phyloP scores from a whole-genome alignment of 2,888 invertebrate species.

The Malacosoma neustria region DNA sequence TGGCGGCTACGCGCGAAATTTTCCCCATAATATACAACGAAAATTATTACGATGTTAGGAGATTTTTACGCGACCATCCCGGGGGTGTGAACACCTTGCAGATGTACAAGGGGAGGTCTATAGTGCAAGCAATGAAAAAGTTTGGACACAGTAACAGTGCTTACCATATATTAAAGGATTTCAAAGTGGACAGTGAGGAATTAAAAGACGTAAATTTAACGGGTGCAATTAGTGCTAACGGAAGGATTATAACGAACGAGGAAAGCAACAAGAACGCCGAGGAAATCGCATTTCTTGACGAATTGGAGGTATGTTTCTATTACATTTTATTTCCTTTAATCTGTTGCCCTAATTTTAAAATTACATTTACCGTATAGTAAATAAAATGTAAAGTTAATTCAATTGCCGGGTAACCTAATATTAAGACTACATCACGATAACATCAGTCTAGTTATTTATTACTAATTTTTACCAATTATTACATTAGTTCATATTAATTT shows the following conservation, averaged over 20 bases:
- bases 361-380: too few relatives aligned
- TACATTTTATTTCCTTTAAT: neutral
- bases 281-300: conserved; percentile 53
- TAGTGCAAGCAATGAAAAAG: conserved; percentile 68
- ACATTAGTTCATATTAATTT: too few relatives aligned
- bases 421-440: too few relatives aligned
- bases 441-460: too few relatives aligned
- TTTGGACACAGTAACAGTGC: conserved; percentile 78
- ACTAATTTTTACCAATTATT: too few relatives aligned
- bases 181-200: conserved; percentile 60
- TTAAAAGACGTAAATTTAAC: conserved; percentile 57
- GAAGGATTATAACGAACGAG: conserved; percentile 50
- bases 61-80: conserved; percentile 82
- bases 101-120: conserved; percentile 68
- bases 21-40: conserved; percentile 56
- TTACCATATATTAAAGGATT: conserved; percentile 78
- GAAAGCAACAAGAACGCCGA: conserved; percentile 31
- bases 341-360: too few relatives aligned
- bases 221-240: conserved; percentile 48
- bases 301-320: conserved; percentile 45
- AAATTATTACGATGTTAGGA: conserved; percentile 76
- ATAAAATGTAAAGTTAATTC: too few relatives aligned
- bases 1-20: conserved; percentile 16
- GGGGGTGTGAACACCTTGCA: conserved; percentile 80
- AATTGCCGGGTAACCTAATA: too few relatives aligned